These are phyloP conservation scores for Gavia stellata DNA, from an alignment of 2,113 vertebrate species.

Conservation along the genomic window DNA sequence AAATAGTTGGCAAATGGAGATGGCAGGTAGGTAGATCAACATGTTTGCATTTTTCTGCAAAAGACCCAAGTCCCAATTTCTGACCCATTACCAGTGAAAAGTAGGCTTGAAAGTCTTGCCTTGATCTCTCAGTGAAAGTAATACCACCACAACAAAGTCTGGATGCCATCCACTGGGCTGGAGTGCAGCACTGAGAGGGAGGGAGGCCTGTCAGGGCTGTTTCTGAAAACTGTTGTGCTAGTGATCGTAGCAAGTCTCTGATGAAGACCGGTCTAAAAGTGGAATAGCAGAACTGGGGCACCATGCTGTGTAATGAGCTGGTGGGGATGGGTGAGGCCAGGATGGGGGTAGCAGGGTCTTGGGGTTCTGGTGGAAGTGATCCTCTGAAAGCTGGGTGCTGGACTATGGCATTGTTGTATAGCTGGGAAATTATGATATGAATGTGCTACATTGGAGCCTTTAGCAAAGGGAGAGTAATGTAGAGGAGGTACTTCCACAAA, in stretches of 20 bases:
- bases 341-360: not conserved
- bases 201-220: not conserved
- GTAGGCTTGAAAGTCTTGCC: not conserved
- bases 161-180: not conserved
- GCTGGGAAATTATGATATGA: not conserved
- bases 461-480: not conserved
- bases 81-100: not conserved
- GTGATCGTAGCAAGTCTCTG: not conserved
- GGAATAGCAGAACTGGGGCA: not conserved
- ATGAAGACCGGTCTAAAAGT: not conserved
- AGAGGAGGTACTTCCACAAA: not conserved
- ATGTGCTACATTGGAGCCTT: fast-evolving
- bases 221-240: not conserved
- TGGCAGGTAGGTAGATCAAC: not conserved
- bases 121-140: not conserved
- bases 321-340: not conserved
- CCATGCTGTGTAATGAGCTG: not conserved
- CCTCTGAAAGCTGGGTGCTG: not conserved
- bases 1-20: not conserved
- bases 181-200: not conserved
- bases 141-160: not conserved
- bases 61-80: not conserved
- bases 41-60: not conserved
- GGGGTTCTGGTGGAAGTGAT: not conserved
- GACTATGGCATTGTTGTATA: not conserved